Evolutionary conservation across 2,113 vertebrate species (phyloP), one percentile per base, ranked within the genome.

Genomic region (Leucosticte australis): DNA sequence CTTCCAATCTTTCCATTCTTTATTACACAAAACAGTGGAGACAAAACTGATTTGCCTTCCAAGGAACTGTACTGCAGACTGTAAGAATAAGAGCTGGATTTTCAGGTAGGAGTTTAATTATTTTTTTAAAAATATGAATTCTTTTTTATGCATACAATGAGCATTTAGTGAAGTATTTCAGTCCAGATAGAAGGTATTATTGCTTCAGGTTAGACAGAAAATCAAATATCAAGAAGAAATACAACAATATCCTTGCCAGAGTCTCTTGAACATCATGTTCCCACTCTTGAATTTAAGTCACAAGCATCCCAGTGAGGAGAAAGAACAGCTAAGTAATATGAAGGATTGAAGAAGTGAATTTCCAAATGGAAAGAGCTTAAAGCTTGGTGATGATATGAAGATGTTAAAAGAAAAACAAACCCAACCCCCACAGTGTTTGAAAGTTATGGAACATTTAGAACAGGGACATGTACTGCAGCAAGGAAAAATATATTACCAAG

Each of bases 221-320:
- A 83, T 92, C 68, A 88, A 69, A 59, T 55, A 88, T 46, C 52
- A 94, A 81, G 67, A 68, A 85, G 31, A 56, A 83, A 77, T 70
- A 37, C 65, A 92, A 79, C 37, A 94, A 80, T 74, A 77, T 4
- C 44, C 77, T 89, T 78, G 92, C 62, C 3, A 5, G 74, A 71
- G 62, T 83, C 50, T 31, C 75, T 70, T 70, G 92, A 88, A 90
- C 87, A 94, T 56, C 52, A 84, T 81, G 86, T 95, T 95, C 91
- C 81, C 57, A 41, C 35, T 82, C 47, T 17, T 70, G 59, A 94
- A 91, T 81, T 88, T 74, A 95, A 93, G 64, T 71, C 75, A 90
- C 1, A 1, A 91, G 68, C 59, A 95, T 64, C 68, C 81, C 69
- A 83, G 59, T 24, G 52, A 94, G 56, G 82, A 92, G 79, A 46